Percentiles rank a stretch among this genome's conserved stretches.
Conservation (phyloP, 2,113 vertebrate species). For the Corapipo altera region DNA sequence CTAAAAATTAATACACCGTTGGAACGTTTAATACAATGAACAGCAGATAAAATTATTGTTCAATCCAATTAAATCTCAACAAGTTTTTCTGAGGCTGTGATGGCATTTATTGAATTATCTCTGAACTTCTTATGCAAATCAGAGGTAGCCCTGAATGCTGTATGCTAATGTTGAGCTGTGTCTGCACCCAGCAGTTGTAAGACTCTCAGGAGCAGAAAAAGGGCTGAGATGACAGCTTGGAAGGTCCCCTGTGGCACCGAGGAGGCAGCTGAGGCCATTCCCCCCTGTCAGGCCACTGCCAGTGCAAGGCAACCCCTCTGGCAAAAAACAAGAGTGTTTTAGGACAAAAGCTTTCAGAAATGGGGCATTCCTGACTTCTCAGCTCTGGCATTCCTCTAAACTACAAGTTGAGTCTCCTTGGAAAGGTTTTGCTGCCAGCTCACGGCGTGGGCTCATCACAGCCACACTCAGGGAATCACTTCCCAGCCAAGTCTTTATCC, state of each 20-base stretch:
- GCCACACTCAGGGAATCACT: rapidly evolving
- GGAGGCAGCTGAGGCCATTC: neutral
- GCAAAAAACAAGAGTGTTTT: neutral
- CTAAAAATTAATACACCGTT: conserved; percentile 51
- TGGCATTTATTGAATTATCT: conserved; percentile 56
- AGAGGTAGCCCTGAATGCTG: neutral
- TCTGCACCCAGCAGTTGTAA: neutral
- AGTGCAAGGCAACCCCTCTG: neutral
- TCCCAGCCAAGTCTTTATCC: neutral
- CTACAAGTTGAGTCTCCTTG: no score
- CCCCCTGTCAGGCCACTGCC: neutral
- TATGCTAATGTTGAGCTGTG: neutral
- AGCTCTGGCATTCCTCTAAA: neutral
- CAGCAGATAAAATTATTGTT: conserved; percentile 50
- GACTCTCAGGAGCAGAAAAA: neutral
- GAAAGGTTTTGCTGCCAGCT: neutral
- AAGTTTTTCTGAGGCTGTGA: conserved; percentile 34
- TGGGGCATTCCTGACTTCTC: rapidly evolving
- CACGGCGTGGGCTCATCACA: rapidly evolving
- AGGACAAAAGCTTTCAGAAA: neutral
- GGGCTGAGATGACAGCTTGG: neutral
- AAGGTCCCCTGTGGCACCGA: rapidly evolving
- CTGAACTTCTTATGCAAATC: conserved; percentile 39
- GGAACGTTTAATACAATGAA: conserved; percentile 24
- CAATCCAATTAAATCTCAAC: conserved; percentile 59